phyloP scores from a whole-genome alignment of 2,797 vertebrate species.

The Parauchenoglanis punctatus region DNA sequence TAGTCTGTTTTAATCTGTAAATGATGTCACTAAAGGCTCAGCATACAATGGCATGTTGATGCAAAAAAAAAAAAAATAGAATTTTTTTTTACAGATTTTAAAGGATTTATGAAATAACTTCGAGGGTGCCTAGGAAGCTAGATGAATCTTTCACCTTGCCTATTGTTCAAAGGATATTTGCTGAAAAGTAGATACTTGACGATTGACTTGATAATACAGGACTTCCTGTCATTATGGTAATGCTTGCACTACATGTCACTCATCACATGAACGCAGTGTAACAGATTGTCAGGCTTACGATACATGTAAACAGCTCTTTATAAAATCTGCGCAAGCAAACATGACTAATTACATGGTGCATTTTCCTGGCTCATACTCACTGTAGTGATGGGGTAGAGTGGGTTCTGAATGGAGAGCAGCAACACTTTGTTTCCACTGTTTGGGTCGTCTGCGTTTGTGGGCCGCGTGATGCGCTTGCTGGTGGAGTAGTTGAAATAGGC shows the following conservation, averaged over 20 bases:
- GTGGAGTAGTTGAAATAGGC: constrained; percentile 98
- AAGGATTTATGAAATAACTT: neutral
- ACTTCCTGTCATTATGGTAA: neutral
- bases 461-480: constrained; percentile 94
- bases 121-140: no score
- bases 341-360: neutral
- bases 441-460: constrained; percentile 92
- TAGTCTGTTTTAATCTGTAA: neutral
- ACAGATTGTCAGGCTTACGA: neutral
- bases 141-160: neutral
- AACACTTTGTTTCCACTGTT: constrained; percentile 97
- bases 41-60: neutral
- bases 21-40: neutral
- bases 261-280: neutral
- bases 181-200: neutral
- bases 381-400: constrained; percentile 97
- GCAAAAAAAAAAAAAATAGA: neutral
- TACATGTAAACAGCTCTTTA: neutral
- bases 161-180: neutral
- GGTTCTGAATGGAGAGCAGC: constrained; percentile 96
- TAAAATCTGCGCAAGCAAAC: neutral
- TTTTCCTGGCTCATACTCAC: constrained; percentile 70
- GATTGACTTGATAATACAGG: neutral
- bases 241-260: neutral
- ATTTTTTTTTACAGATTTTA: no score